Conservation (phyloP, 1,140 invertebrate species). For the Batillaria attramentaria region DNA sequence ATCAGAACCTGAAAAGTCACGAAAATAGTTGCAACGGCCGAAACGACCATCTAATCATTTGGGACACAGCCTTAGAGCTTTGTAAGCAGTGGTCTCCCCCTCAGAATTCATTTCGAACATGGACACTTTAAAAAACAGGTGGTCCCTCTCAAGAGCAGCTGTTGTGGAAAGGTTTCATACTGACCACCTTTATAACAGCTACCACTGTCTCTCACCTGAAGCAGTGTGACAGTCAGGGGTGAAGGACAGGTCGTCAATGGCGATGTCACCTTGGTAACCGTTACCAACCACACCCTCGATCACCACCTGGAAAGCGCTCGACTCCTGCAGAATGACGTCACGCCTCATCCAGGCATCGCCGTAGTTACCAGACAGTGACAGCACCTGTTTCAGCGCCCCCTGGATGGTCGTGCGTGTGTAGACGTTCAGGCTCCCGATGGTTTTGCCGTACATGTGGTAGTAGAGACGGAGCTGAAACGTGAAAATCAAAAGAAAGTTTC, state of each 20-base stretch:
- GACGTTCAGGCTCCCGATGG: slow-evolving; percentile 65
- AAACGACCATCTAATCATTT: too few relatives aligned
- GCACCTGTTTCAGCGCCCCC: slow-evolving; percentile 52
- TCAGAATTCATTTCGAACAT: too few relatives aligned
- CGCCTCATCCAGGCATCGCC: slow-evolving; percentile 64
- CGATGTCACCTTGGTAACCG: slow-evolving; percentile 66
- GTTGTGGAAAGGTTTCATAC: too few relatives aligned
- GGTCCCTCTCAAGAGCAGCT: too few relatives aligned
- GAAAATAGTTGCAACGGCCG: too few relatives aligned
- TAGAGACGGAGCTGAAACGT: slow-evolving; percentile 60
- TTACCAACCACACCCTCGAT: slow-evolving; percentile 79
- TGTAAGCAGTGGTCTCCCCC: too few relatives aligned
- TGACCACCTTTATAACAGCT: too few relatives aligned
- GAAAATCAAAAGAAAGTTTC: too few relatives aligned
- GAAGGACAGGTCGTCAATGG: slow-evolving; percentile 66
- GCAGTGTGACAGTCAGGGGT: slow-evolving; percentile 50
- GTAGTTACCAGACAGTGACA: slow-evolving; percentile 55
- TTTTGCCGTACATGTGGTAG: slow-evolving; percentile 71
- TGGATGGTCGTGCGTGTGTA: slow-evolving; percentile 54
- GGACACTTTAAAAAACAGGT: too few relatives aligned
- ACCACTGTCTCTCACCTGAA: slow-evolving; percentile 41
- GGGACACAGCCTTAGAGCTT: too few relatives aligned
- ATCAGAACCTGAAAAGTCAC: too few relatives aligned
- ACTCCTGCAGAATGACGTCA: slow-evolving; percentile 54
- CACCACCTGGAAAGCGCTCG: slow-evolving; percentile 70